phyloP scores from a whole-genome alignment of 2,113 vertebrate genomes.

The Synchiropus splendidus region DNA sequence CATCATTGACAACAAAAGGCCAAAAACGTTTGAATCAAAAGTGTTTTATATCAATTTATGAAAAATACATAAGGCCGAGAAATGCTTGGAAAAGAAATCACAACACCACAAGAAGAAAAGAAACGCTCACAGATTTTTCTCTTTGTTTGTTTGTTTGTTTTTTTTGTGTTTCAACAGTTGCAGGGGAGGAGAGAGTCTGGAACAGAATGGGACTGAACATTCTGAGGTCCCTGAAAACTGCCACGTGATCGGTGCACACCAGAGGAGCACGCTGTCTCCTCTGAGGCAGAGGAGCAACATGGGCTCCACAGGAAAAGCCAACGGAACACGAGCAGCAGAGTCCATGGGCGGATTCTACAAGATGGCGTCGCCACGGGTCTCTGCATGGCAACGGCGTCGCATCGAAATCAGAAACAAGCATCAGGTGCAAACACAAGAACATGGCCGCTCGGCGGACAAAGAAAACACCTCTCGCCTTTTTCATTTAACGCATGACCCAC shows the following conservation, averaged over 20 bases:
- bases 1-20: conserved; percentile 43
- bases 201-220: conserved; percentile 40
- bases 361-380: conserved; percentile 47
- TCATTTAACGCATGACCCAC: conserved; percentile 31
- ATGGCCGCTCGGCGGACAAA: conserved; percentile 4
- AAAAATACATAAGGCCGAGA: conserved; percentile 65
- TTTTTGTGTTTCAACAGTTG: conserved; percentile 38
- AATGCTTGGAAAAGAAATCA: conserved; percentile 51
- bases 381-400: conserved; percentile 24
- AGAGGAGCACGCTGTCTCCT: conserved; percentile 27
- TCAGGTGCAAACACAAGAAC: neutral
- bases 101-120: conserved; percentile 11
- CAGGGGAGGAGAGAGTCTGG: conserved; percentile 28
- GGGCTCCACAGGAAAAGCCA: conserved; percentile 27
- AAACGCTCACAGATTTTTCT: conserved; percentile 41
- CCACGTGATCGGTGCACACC: conserved; percentile 32
- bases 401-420: conserved; percentile 16
- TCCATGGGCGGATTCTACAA: conserved; percentile 1
- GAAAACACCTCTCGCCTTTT: conserved; percentile 33
- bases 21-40: conserved; percentile 46
- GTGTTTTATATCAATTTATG: conserved; percentile 61
- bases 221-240: conserved; percentile 60
- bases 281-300: conserved; percentile 35
- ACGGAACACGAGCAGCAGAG: too few relatives aligned
- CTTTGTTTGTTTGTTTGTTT: conserved; percentile 17